A percentile compares a stretch with the other conserved stretches of the same genome.
phyloP scores from a whole-genome alignment of 2,113 vertebrate genomes.

The Alexandromys fortis region DNA sequence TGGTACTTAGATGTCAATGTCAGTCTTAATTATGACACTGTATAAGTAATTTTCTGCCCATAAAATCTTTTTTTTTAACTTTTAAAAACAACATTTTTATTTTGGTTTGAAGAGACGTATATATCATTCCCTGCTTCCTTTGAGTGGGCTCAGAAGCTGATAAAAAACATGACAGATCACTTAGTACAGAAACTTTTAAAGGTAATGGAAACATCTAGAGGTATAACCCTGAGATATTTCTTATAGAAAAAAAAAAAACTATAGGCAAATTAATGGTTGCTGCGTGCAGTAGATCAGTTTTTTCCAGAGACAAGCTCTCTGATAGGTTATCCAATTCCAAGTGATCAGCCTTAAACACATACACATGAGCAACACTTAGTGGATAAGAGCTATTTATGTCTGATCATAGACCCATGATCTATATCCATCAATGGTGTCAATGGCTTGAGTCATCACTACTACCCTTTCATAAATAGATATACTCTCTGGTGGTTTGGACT shows the following conservation, averaged over 20 bases:
- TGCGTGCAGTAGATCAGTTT: not conserved
- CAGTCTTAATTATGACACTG: not conserved
- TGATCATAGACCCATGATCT: not conserved
- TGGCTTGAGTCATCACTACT: not conserved
- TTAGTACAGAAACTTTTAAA: not conserved
- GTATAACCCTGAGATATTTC: not conserved
- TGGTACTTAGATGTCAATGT: not conserved
- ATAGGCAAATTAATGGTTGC: not conserved
- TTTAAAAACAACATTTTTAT: not conserved
- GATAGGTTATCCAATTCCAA: not conserved
- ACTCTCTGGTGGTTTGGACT: not conserved
- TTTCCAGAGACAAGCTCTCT: not conserved
- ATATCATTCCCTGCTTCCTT: not conserved
- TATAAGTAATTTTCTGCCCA: not conserved
- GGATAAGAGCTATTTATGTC: too few species aligned
- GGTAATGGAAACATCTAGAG: not conserved
- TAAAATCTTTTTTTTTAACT: too few species aligned
- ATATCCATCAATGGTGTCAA: not conserved
- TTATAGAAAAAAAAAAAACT: not conserved
- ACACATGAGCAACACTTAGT: too few species aligned
- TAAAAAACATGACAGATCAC: not conserved
- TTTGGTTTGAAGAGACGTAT: not conserved
- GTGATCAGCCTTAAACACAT: not conserved
- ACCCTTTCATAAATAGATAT: not conserved
- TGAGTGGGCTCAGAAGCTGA: not conserved